These are phyloP conservation scores for Aporophyla nigra DNA, from an alignment of 2,888 invertebrate genomes.

Conservation along the genomic window DNA sequence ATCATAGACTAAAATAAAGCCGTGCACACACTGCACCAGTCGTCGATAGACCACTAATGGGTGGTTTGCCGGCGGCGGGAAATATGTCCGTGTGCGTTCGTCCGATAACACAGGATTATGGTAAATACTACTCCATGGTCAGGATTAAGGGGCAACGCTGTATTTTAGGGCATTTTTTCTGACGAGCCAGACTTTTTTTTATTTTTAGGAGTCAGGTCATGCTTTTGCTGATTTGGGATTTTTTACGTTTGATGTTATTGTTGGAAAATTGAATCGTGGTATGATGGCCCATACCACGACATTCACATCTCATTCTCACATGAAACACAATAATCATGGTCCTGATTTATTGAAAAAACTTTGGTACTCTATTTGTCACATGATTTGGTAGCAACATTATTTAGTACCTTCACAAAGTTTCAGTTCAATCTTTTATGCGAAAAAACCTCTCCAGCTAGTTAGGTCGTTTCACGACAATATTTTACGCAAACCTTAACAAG, in stretches of 20 bases:
- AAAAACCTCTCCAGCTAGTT: conserved; percentile 27
- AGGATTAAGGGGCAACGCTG: conserved; percentile 80
- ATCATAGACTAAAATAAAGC: conserved; percentile 36
- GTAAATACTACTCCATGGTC: conserved; percentile 77
- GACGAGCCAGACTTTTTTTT: conserved; percentile 56
- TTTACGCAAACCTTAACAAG: conserved; percentile 45
- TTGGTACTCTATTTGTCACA: not conserved
- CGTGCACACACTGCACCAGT: conserved; percentile 40
- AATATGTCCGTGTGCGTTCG: conserved; percentile 78
- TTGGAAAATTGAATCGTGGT: no score
- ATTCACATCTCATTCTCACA: not conserved
- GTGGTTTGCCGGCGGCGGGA: conserved; percentile 61
- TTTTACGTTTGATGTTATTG: not conserved
- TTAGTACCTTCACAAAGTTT: not conserved
- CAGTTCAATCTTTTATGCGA: not conserved
- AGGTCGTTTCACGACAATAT: conserved; percentile 32
- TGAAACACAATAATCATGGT: not conserved
- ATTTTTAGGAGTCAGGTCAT: not conserved
- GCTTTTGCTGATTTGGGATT: not conserved
- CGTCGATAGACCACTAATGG: conserved; percentile 63
- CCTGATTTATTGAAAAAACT: not conserved
- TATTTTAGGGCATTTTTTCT: conserved; percentile 75
- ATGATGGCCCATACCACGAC: not conserved
- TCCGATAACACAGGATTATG: conserved; percentile 82
- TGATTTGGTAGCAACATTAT: not conserved